These are phyloP conservation scores for Trichopoda pennipes DNA, from an alignment of 2,888 invertebrate genomes.

Conservation along the genomic window DNA sequence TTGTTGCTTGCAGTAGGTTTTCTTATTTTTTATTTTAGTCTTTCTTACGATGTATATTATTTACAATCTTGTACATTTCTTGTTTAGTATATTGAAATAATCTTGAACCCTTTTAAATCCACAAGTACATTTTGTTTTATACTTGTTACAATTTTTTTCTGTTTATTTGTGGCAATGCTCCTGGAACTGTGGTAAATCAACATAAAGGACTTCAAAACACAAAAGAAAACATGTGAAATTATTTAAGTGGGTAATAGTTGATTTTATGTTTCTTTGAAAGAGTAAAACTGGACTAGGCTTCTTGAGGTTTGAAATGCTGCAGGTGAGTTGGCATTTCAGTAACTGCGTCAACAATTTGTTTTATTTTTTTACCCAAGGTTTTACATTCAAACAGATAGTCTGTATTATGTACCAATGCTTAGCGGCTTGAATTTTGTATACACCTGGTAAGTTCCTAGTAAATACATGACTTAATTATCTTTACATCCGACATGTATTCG, in stretches of 20 bases:
- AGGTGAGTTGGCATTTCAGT: no score
- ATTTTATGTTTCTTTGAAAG: not conserved
- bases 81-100: slow-evolving; percentile 48
- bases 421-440: no score
- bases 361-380: no score
- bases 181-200: slow-evolving; percentile 20
- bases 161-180: slow-evolving; percentile 21
- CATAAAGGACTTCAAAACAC: slow-evolving; percentile 34
- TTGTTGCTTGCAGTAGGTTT: not conserved
- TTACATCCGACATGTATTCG: no score
- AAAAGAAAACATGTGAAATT: not conserved
- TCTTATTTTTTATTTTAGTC: not conserved
- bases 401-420: no score
- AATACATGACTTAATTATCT: no score
- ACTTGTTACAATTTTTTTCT: slow-evolving; percentile 24
- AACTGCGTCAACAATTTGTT: no score
- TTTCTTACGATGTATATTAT: not conserved
- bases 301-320: no score
- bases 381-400: no score
- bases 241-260: not conserved
- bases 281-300: no score
- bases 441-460: no score
- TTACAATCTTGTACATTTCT: slow-evolving; percentile 37
- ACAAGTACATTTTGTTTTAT: slow-evolving; percentile 39
- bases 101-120: slow-evolving; percentile 47